phyloP scores from a whole-genome alignment of 2,888 invertebrate species.

The Acrobeloides nanus region DNA sequence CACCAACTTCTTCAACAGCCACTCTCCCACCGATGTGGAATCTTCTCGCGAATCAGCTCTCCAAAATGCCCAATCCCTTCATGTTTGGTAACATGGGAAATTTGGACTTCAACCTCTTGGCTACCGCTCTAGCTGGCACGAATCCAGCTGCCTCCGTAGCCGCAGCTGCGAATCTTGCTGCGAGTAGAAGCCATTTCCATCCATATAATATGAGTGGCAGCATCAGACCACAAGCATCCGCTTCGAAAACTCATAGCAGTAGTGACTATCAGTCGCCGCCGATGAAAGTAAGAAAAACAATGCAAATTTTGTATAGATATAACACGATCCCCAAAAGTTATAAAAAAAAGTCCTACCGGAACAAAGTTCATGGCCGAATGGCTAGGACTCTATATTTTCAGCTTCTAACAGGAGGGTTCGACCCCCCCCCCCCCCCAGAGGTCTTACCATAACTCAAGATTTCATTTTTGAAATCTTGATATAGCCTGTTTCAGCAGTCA shows the following conservation, averaged over 20 bases:
- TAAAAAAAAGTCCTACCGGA: no score
- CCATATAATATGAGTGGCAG: conserved; percentile 2
- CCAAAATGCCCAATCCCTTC: no score
- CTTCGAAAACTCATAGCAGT: not conserved
- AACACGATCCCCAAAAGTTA: no score
- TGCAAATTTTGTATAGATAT: no score
- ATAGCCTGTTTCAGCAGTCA: no score
- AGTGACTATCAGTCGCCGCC: conserved; percentile 44
- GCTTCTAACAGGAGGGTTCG: no score
- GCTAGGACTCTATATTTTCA: no score
- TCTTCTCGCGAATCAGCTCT: not conserved
- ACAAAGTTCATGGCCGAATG: no score
- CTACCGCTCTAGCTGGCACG: conserved; percentile 8
- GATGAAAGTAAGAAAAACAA: conserved; percentile 39
- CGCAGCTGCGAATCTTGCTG: not conserved
- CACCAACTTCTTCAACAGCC: not conserved
- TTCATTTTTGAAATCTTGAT: no score
- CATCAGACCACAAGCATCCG: conserved; percentile 7
- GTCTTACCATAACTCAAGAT: no score
- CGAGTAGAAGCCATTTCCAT: not conserved
- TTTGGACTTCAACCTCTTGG: conserved; percentile 4
- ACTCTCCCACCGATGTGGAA: not conserved
- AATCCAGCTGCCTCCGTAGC: conserved; percentile 1
- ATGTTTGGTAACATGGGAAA: no score
- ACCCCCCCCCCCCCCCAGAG: no score